Evolutionary conservation across 2,888 invertebrate species (phyloP), one percentile per base, ranked within the genome.

Genomic region (Shargacucullia verbasci): DNA sequence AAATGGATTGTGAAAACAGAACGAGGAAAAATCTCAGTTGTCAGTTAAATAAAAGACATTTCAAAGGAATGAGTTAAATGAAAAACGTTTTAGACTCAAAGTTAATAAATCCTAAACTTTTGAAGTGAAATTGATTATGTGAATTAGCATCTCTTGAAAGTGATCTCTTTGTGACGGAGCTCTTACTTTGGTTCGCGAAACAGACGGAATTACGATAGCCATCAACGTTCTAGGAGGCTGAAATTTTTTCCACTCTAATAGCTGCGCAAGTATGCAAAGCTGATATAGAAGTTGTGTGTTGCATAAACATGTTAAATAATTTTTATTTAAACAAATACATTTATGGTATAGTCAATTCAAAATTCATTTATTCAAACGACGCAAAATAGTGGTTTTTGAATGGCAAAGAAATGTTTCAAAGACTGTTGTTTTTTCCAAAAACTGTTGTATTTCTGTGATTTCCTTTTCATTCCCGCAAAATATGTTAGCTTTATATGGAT

Each of bases 21-120:
- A 54, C 33, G 50, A 69, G 54, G 47, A 70, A 59, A 49, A 59
- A 50, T 53, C 38, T 33, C 40, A 27, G 13, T 44, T 55, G 39
- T 38, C 53, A 56, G 45, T 48, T 53, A n/a, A n/a, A n/a, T n/a
- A n/a, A n/a, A n/a, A n/a, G n/a, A n/a, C n/a, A 47, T 48, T 66
- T 62, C 45, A 52, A 66, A 66, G 52, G 52, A 68, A 69, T 48
- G 39, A 67, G 57, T 67, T 56, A 35, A 53, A 70, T 59, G 38
- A 33, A 59, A 68, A 73, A 52, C 58, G 58, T 56, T 71, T 60
- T 39, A 59, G 37, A 58, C 37, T 56, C 43, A 39, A 50, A 61
- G 37, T 70, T 70, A 56, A 73, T 59, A 63, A 54, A 68, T 63
- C 64, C n/a, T 40, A 44, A 71, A 70, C 50, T 67, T 61, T 57